These are phyloP conservation scores for Monopterus albus DNA, from an alignment of 2,113 vertebrate species.

Conservation along the genomic window DNA sequence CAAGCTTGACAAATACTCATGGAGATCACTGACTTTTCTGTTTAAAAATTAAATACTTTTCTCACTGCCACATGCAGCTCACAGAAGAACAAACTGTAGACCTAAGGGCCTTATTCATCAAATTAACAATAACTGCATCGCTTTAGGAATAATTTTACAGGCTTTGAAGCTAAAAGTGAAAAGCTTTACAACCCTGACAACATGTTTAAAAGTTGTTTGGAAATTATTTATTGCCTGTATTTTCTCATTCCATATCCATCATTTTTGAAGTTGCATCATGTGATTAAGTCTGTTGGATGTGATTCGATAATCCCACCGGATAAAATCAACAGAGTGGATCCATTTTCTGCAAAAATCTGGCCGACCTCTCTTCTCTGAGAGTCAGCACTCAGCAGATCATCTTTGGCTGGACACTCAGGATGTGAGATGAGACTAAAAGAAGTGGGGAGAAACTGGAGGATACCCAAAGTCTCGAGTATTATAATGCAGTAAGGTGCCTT, in stretches of 20 bases:
- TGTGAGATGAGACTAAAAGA: conserved; percentile 50
- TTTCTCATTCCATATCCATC: conserved; percentile 31
- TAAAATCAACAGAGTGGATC: conserved; percentile 59
- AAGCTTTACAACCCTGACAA: conserved; percentile 10
- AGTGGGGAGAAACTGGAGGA: conserved; percentile 46
- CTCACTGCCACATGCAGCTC: conserved; percentile 37
- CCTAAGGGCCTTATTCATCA: conserved; percentile 9
- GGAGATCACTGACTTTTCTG: conserved; percentile 47
- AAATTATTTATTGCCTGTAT: conserved; percentile 23
- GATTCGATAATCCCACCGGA: conserved; percentile 60
- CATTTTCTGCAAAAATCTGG: conserved; percentile 57
- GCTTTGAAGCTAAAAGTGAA: conserved; percentile 18
- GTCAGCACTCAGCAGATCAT: conserved; percentile 64
- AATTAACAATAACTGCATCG: not conserved
- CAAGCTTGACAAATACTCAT: conserved; percentile 60
- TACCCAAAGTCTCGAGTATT: conserved; percentile 35
- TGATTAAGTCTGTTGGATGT: conserved; percentile 48
- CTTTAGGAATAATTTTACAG: conserved; percentile 26
- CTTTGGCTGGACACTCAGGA: conserved; percentile 60
- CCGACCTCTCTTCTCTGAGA: conserved; percentile 42
- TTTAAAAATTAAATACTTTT: conserved; percentile 12
- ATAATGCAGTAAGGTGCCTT: conserved; percentile 49
- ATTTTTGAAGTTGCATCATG: conserved; percentile 26
- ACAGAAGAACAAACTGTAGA: conserved; percentile 13
- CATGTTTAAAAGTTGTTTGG: conserved; percentile 19